Base-by-base conservation (phyloP, 2,888 invertebrate species). In the Calliscelio sp. region DNA sequence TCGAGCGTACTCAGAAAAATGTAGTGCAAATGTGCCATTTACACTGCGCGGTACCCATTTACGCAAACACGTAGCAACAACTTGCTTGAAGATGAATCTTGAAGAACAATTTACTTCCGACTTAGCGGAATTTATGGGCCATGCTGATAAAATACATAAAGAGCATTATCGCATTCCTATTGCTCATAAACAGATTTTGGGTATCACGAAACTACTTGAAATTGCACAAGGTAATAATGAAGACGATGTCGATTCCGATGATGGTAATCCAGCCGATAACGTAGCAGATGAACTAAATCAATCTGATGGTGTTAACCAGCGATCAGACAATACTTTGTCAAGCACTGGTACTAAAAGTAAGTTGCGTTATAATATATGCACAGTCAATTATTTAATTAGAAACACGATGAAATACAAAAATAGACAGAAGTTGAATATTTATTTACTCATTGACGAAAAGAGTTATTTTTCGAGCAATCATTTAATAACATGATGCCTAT, bases 81-180 rank as follows among this genome's bases (percentile, higher is more conserved):
- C 70, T 2, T 78, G 78, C 25, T 18, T 78, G 0, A 51, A 61
- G 38, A 28, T 70, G 38, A 44, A 78, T 68, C 38, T 78, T 8
- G 5, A 20, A 1, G 59, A 78, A 16, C 61, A 70, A 20, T 61
- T 57, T 38, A 11, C 49, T 3, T 51, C 59, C 3, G 61, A 78
- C 55, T 53, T 78, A 25, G 61, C 78, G 7, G 57, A 78, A 10
- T 78, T 70, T n/a, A 70, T 78, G 78, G 61, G 68, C 2, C 77
- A 78, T 14, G 25, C 11, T 0, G 24, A 59, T 8, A 18, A 59
- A 6, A 68, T 59, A 0, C 77, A 78, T 20, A 65, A 65, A 59
- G 11, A 44, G 14, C 24, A 66, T 32, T 77, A 77, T 14, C 20
- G 41, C 14, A 57, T 57, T 24, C 71, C 57, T 7, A 44, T 71